phyloP scores from a whole-genome alignment of 64 coral and sea anemone species.

The Montipora capricornis region DNA sequence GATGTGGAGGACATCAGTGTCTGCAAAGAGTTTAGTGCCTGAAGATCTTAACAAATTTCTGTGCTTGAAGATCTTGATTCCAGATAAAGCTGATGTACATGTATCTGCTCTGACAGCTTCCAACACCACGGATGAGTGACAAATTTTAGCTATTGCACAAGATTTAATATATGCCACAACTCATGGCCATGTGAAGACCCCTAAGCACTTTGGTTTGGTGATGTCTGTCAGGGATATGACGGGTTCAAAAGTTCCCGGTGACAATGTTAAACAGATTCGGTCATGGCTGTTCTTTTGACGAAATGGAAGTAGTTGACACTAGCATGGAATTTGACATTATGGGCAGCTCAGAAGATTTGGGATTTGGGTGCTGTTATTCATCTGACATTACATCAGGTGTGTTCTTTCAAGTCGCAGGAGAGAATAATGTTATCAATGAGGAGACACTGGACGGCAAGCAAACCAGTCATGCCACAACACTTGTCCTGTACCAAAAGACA shows the following conservation, averaged over 20 bases:
- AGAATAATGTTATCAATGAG: slow-evolving; percentile 69
- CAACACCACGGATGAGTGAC: slow-evolving; percentile 48
- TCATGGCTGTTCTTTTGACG: slow-evolving; percentile 60
- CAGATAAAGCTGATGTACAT: background rate
- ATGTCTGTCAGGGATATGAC: slow-evolving; percentile 19
- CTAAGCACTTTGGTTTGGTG: slow-evolving; percentile 35
- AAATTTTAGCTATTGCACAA: slow-evolving; percentile 29
- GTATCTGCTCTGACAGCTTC: background rate
- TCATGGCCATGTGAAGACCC: slow-evolving; percentile 1
- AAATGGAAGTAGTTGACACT: slow-evolving; percentile 47
- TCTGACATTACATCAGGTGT: slow-evolving; percentile 26
- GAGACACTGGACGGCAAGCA: slow-evolving; percentile 65
- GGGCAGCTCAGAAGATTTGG: background rate
- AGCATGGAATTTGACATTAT: slow-evolving; percentile 13
- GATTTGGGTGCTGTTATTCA: slow-evolving; percentile 21
- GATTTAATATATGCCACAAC: slow-evolving; percentile 30
- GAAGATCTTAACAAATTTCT: background rate
- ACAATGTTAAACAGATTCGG: slow-evolving; percentile 30
- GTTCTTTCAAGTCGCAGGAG: slow-evolving; percentile 63
- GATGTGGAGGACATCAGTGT: slow-evolving; percentile 42
- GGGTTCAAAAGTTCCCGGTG: slow-evolving; percentile 20
- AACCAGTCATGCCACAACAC: slow-evolving; percentile 53
- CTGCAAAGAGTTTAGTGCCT: background rate
- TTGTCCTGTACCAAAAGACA: slow-evolving; percentile 59
- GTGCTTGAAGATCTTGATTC: background rate